These are phyloP conservation scores for Corythaixoides concolor DNA, from an alignment of 2,113 vertebrate genomes.

Conservation along the genomic window DNA sequence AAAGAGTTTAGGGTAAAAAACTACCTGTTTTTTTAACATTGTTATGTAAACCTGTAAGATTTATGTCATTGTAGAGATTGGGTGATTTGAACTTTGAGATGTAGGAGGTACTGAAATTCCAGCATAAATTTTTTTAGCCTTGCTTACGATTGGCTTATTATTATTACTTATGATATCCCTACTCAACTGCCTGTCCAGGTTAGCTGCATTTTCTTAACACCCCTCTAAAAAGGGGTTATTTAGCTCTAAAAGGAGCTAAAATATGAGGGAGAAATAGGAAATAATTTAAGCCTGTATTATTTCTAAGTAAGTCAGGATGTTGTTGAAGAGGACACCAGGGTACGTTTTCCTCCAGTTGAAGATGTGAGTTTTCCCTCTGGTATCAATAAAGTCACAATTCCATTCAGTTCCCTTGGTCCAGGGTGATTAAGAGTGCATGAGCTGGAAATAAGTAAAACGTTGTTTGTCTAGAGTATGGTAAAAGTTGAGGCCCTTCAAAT, in stretches of 20 bases:
- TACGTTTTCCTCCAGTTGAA: background rate
- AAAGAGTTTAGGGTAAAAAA: background rate
- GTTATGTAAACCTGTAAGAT: background rate
- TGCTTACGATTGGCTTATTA: background rate
- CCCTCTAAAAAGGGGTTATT: background rate
- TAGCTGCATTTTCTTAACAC: background rate
- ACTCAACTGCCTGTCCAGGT: background rate
- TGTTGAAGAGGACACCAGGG: background rate
- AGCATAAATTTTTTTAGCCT: background rate
- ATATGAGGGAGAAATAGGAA: background rate
- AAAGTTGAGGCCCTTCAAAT: background rate
- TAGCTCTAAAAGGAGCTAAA: background rate
- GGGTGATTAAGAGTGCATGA: background rate
- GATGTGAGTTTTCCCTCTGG: background rate
- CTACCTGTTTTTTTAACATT: background rate
- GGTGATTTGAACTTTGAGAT: background rate
- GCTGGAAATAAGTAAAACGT: background rate
- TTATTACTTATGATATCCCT: background rate
- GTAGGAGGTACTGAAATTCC: background rate
- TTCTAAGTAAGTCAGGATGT: background rate
- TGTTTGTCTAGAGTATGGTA: background rate
- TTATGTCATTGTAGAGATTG: background rate
- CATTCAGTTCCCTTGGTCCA: background rate
- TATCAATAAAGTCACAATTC: background rate
- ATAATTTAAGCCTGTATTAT: background rate